Conservation (phyloP, 2,797 vertebrate species). For the Periparus ater region DNA sequence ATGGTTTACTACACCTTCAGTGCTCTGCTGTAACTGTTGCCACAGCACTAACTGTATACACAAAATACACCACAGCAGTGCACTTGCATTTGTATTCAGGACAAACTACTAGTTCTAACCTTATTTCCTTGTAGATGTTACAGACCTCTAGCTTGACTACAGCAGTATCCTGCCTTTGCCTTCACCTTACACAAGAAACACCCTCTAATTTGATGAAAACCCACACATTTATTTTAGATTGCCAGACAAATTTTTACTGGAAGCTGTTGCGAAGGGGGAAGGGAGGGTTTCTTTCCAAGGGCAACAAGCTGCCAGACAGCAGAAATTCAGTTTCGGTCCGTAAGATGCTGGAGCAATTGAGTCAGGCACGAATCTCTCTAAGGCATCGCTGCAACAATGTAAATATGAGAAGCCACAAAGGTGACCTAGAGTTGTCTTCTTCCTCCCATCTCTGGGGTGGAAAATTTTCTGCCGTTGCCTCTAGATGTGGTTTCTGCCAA, state of each 20-base stretch:
- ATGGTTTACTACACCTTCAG: neutral
- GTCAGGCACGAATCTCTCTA: neutral
- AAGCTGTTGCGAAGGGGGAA: neutral
- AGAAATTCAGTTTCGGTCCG: neutral
- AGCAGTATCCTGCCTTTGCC: neutral
- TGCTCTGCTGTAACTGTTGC: neutral
- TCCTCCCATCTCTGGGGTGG: neutral
- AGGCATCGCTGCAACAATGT: rapidly evolving
- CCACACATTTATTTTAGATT: neutral
- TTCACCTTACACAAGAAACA: neutral
- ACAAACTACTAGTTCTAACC: neutral
- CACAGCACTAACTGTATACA: neutral
- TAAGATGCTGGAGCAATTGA: neutral
- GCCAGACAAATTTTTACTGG: neutral
- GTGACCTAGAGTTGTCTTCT: slow-evolving; percentile 5
- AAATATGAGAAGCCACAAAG: neutral
- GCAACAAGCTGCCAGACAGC: neutral
- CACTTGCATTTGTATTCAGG: neutral
- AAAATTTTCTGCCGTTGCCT: neutral
- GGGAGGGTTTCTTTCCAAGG: neutral
- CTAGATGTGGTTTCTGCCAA: slow-evolving; percentile 37
- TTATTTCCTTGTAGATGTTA: neutral
- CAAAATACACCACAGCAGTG: neutral
- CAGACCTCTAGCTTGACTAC: neutral
- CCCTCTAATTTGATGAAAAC: neutral